Base-by-base conservation (phyloP, 2,797 vertebrate genomes). In the Diplodus puntazzo region DNA sequence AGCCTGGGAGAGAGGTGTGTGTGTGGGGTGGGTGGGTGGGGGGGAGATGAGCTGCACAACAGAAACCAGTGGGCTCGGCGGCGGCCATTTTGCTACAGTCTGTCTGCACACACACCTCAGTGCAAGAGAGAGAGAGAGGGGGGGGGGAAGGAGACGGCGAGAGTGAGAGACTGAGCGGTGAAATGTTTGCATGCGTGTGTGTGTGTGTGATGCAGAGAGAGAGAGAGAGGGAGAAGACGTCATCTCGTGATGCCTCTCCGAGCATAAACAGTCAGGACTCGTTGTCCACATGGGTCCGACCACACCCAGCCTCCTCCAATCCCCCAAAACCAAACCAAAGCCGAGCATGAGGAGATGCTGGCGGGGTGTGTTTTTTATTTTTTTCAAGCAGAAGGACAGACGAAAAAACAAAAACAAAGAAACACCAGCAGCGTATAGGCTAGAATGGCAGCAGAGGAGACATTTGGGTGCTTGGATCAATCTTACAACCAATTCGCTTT, bases 1-100 rank as follows among this genome's bases (percentile, higher is more conserved):
- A 34, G 71, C 58, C 71, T 83, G 45, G 72, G 77, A 86, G 68
- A 25, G n/a, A 62, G 6, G 17, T 50, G 49, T 17, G 16, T 27
- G 27, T 27, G 27, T 27, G 27, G 48, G 50, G 2, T 10, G 52
- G 52, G 20, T 20, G 49, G 71, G 20, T 34, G 17, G 13, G 20
- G 63, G 49, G 86, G 82, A 73, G 50, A 67, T 73, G 73, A 81
- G 85, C 79, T 59, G 75, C 83, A 84, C 67, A 82, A 82, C 82
- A 80, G 67, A 82, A 83, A 88, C 80, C 87, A 87, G 85, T 75
- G 79, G 87, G 84, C 87, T 89, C 88, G 77, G 79, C 79, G 67
- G 93, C 91, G 84, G 93, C 93, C 94, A 95, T 95, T 95, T 94
- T 93, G 85, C 91, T 90, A 91, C 88, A 89, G 85, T 87, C 86